Evolutionary conservation across 1,140 invertebrate species (phyloP).

Genomic region (Neodiprion pinetum): DNA sequence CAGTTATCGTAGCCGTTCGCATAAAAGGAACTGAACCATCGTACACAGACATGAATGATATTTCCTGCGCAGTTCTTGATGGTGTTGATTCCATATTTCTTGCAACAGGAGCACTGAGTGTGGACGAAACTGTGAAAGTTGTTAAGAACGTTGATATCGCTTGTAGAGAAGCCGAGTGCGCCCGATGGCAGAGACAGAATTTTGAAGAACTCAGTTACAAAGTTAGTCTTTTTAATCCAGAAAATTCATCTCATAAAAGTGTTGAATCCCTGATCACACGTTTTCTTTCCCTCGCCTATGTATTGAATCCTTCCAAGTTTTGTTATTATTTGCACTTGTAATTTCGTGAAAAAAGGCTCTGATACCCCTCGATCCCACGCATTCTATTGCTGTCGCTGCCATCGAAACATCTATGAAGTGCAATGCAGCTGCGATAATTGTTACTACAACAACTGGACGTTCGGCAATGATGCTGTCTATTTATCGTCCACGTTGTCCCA

Average conservation of each 20-base stretch:
- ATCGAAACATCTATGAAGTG: conserved; percentile 83
- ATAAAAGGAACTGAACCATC: conserved; percentile 72
- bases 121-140: conserved; percentile 71
- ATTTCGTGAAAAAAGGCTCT: conserved; percentile 48
- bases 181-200: conserved; percentile 78
- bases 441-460: conserved; percentile 84
- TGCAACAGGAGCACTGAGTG: conserved; percentile 78
- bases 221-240: conserved; percentile 45
- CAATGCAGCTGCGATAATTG: conserved; percentile 82
- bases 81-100: conserved; percentile 80
- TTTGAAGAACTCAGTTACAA: conserved; percentile 77
- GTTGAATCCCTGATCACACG: no score
- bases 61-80: conserved; percentile 81
- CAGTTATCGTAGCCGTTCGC: conserved; percentile 72
- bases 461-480: conserved; percentile 80
- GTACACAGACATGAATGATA: conserved; percentile 75
- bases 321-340: neutral
- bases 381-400: conserved; percentile 83
- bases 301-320: conserved; percentile 19
- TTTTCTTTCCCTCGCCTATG: conserved; percentile 69
- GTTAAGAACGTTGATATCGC: conserved; percentile 73
- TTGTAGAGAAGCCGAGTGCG: conserved; percentile 84
- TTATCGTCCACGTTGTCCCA: conserved; percentile 83
- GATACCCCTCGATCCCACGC: conserved; percentile 70
- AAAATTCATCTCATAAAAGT: neutral